phyloP scores from a whole-genome alignment of 2,797 vertebrate species.

The Phalloptychus januarius region DNA sequence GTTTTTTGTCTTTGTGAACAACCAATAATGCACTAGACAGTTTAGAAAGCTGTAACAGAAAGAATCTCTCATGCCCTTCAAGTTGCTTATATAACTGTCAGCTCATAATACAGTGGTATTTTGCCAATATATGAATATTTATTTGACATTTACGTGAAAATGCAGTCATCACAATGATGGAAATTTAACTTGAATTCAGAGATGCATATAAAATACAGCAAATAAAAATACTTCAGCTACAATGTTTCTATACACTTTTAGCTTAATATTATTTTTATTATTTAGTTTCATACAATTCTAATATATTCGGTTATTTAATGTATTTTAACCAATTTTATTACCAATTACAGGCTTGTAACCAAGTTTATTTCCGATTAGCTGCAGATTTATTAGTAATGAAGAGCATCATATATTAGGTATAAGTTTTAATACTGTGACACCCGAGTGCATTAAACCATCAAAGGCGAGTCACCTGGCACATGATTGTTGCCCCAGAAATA shows the following conservation, averaged over 20 bases:
- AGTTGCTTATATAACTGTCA: too few relatives aligned
- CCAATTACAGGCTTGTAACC: too few relatives aligned
- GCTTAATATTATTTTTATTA: neutral
- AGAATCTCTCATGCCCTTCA: too few relatives aligned
- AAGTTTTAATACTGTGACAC: neutral
- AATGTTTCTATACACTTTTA: neutral
- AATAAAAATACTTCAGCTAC: neutral
- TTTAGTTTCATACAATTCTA: neutral
- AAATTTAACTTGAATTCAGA: neutral
- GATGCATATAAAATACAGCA: neutral
- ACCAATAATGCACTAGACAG: too few relatives aligned
- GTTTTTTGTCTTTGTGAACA: too few relatives aligned
- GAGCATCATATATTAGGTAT: neutral
- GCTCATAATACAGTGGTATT: too few relatives aligned
- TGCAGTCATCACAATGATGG: neutral
- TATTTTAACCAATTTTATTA: too few relatives aligned
- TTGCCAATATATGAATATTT: too few relatives aligned
- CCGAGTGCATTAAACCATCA: neutral
- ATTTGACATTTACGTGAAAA: neutral
- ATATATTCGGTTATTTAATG: too few relatives aligned
- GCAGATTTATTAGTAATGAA: neutral
- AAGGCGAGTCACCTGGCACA: too few relatives aligned
- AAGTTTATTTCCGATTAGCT: neutral
- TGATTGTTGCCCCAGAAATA: neutral
- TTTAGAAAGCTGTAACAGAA: too few relatives aligned